Evolutionary conservation across 2,797 vertebrate species (phyloP), one percentile per base, ranked within the genome.

Genomic region (Myiotriccus ornatus): DNA sequence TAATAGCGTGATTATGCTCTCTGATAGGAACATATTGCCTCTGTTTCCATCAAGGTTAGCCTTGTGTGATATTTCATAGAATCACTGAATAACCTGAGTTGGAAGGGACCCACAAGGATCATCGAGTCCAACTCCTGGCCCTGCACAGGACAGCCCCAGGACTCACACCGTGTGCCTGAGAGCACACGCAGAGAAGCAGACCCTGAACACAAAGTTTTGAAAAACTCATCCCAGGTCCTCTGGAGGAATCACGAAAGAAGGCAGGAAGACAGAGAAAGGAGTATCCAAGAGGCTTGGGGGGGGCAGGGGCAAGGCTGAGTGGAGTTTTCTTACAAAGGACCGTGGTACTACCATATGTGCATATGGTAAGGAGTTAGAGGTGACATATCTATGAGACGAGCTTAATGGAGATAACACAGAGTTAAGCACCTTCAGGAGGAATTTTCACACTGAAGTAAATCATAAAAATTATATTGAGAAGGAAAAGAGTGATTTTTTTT

Each of bases 281-380:
- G 22, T 7, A 64, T 14, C 44, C 64, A 60, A 46, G 62, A 53
- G 25, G 14, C 4, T 6, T 0, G 1, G 9, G 4, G 37, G 5
- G 39, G 39, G n/a, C n/a, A n/a, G 14, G 3, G 2, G 4, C 30
- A 49, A 32, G 21, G 10, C 6, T 89, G 25, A 75, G 16, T 4
- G 7, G 27, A 44, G 5, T 8, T n/a, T n/a, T 82, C 24, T 79
- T 60, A 25, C 5, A 7, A 75, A 37, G 8, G 10, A 25, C 37
- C 23, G 2, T 12, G 34, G 22, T 6, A 11, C 24, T 24, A 21
- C 12, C 0, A 1, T 4, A 2, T 13, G 35, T 9, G 21, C 35
- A 3, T 39, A 17, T 39, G 7, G 32, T 39, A 49, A 78, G 23
- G 17, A 70, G 6, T 30, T 67, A 39, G 9, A 77, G 30, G 3